Percentiles rank a stretch among this genome's conserved stretches.
These are phyloP conservation scores for Opisthocomus hoazin DNA, from an alignment of 2,113 vertebrate species.

Conservation along the genomic window DNA sequence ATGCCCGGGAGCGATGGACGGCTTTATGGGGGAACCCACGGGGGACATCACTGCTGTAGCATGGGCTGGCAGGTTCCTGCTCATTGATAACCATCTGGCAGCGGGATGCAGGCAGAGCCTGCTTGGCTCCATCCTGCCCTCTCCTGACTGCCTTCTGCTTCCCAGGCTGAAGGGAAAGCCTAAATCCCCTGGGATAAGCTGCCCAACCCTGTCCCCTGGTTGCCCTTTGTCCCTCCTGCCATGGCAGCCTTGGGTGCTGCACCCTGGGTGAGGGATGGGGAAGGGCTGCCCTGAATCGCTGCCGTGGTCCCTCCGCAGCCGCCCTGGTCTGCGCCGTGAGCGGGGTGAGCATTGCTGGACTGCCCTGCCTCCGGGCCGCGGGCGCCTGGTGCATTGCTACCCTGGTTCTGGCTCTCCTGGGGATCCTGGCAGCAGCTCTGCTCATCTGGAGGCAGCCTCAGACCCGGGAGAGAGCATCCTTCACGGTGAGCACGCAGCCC, in stretches of 20 bases:
- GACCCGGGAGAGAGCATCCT: constrained; percentile 72
- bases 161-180: not conserved
- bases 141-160: not conserved
- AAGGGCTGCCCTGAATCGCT: not conserved
- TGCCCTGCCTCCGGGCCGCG: constrained; percentile 51
- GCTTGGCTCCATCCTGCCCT: not conserved
- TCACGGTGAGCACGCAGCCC: constrained; percentile 72
- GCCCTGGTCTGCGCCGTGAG: constrained; percentile 59
- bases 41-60: not conserved
- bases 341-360: constrained; percentile 45
- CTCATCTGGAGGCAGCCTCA: constrained; percentile 83
- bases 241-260: not conserved
- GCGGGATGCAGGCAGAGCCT: not conserved
- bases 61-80: not conserved
- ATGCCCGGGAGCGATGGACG: not conserved
- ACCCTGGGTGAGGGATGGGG: not conserved
- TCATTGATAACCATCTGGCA: not conserved
- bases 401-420: constrained; percentile 52
- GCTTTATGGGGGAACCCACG: fast-evolving
- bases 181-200: not conserved
- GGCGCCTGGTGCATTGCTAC: constrained; percentile 70
- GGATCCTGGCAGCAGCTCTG: constrained; percentile 52
- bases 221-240: not conserved
- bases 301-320: constrained; percentile 52
- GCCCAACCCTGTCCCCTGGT: not conserved